Base-by-base conservation (phyloP, 2,888 invertebrate genomes). In the Macrosiphum euphorbiae region DNA sequence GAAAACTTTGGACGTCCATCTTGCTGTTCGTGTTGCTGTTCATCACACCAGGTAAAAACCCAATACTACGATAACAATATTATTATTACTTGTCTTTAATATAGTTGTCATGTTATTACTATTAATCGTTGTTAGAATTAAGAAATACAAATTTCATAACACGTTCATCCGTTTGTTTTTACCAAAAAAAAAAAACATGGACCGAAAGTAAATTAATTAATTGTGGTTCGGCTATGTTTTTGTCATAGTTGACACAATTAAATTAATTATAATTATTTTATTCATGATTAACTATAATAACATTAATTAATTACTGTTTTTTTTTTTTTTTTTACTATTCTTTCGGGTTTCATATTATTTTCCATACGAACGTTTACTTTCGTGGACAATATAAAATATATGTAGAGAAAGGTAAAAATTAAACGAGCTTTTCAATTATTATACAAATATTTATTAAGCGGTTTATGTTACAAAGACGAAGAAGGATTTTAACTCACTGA, bases 151-250 rank as follows among this genome's bases (percentile, higher is more conserved):
- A 35, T 61, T 86, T 35, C 26, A 52, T 52, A 41, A 78, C n/a
- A 89, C 52, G 78, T n/a, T 24, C 24, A 35, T 50, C 88, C 78
- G 41, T 78, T 35, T 55, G 55, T 55, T 78, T 67, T 78, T 55
- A 44, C 16, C 85, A 26, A 47, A 8, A 55, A 87, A 87, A 86
- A 44, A 88, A 94, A 94, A 94, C 93, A 94, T 90, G 92, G 92
- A 94, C 93, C 93, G 93, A 94, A 94, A 94, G 89, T 94, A 90
- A 90, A 94, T 90, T 85, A 85, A 67, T 94, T 85, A 55, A 89
- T 88, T 90, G 90, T 94, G 90, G 93, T 90, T 94, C 93, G 93
- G 93, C 90, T 94, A 61, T 94, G 93, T 94, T 94, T 94, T 90
- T 85, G 90, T 94, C 93, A 93, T 93, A 93, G 93, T 94, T 90